Evolutionary conservation across 2,888 invertebrate species (phyloP).

Genomic region (Pachydiplax longipennis): DNA sequence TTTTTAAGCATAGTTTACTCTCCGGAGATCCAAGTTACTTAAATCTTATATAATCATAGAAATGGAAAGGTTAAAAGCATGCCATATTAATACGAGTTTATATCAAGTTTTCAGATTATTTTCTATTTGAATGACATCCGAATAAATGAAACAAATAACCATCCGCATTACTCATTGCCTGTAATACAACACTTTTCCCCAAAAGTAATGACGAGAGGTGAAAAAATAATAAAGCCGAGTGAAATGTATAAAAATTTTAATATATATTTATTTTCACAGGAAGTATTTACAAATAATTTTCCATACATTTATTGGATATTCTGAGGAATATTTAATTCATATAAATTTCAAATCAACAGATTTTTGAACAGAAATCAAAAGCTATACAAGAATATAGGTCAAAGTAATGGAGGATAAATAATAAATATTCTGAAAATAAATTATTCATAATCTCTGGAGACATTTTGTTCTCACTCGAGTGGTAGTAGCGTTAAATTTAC

Average conservation of each 20-base stretch:
- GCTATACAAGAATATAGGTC: not conserved
- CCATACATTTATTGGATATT: slow-evolving; percentile 9
- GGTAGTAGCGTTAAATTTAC: not conserved
- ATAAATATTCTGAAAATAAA: slow-evolving; percentile 28
- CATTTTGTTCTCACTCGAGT: not conserved
- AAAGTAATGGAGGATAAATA: slow-evolving; percentile 8
- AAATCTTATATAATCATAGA: too few species aligned
- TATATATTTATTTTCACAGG: not conserved
- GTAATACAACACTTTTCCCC: too few species aligned
- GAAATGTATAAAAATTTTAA: slow-evolving; percentile 24
- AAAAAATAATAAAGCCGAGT: not conserved
- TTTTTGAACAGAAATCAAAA: not conserved
- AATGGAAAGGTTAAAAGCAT: too few species aligned
- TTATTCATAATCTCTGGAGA: slow-evolving; percentile 25
- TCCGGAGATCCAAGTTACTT: too few species aligned
- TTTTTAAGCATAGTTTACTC: too few species aligned
- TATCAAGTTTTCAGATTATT: too few species aligned
- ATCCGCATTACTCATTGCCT: too few species aligned
- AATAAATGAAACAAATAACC: too few species aligned
- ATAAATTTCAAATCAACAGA: not conserved
- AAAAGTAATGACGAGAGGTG: too few species aligned
- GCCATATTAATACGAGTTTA: too few species aligned
- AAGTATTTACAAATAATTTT: slow-evolving; percentile 13
- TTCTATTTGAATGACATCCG: too few species aligned
- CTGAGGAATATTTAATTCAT: not conserved